Conservation (phyloP, 1,140 invertebrate species). For the Tetraneura akinire region DNA sequence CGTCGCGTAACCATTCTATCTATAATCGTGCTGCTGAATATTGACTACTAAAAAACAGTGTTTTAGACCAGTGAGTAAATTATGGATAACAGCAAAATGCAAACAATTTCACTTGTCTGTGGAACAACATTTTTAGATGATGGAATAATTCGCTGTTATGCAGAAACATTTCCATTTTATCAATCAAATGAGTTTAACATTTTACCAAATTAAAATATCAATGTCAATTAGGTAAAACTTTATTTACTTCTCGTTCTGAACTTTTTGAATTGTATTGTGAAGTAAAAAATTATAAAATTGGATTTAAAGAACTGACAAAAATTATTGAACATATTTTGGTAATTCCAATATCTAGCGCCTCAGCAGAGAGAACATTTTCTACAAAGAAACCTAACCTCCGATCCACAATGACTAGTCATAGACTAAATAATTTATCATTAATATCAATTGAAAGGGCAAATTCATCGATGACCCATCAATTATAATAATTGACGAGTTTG, state of each 20-base stretch:
- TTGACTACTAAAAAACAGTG: too few relatives aligned
- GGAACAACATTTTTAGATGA: slow-evolving; percentile 1
- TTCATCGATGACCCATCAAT: too few relatives aligned
- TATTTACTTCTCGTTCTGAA: not conserved
- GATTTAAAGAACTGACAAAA: slow-evolving; percentile 28
- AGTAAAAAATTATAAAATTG: slow-evolving; percentile 26
- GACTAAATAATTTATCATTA: too few relatives aligned
- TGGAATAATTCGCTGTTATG: slow-evolving; percentile 22
- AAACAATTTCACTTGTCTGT: too few relatives aligned
- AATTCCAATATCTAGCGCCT: slow-evolving; percentile 24
- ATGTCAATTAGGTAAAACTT: slow-evolving; percentile 6
- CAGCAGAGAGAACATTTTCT: slow-evolving; percentile 13
- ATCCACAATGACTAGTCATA: too few relatives aligned
- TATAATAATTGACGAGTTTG: too few relatives aligned
- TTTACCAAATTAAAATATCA: slow-evolving; percentile 13
- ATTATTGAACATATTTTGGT: not conserved
- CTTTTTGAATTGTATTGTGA: slow-evolving; percentile 18
- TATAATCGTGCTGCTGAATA: too few relatives aligned
- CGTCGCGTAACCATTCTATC: too few relatives aligned
- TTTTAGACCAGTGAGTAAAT: too few relatives aligned
- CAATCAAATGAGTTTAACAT: slow-evolving; percentile 16
- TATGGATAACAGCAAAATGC: too few relatives aligned
- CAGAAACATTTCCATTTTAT: slow-evolving; percentile 23
- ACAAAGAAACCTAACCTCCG: not conserved
- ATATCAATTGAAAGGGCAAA: too few relatives aligned